Evolutionary conservation across 2,797 vertebrate genomes (phyloP).

Genomic region (Etheostoma perlongum): DNA sequence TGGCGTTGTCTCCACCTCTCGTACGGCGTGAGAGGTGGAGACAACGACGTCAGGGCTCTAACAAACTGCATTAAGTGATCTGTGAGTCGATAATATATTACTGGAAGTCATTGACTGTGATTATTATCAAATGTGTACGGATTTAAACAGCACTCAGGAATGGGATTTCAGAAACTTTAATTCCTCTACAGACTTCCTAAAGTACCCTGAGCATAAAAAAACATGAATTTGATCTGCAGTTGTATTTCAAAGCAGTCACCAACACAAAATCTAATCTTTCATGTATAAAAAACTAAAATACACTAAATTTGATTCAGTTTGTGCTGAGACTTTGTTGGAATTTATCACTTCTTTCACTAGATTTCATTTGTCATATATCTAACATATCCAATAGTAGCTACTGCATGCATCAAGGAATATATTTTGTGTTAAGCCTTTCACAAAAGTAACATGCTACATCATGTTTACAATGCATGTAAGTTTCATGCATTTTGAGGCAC

Average conservation of each 20-base stretch:
- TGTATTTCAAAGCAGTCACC: neutral
- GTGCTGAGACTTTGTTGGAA: neutral
- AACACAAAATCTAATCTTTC: neutral
- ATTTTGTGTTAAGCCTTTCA: neutral
- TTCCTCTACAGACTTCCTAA: neutral
- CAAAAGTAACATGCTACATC: neutral
- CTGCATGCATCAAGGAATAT: neutral
- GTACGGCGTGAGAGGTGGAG: no score
- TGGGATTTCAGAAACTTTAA: neutral
- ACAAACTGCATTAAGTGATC: neutral
- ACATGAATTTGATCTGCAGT: neutral
- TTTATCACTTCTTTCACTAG: neutral
- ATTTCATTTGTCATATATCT: neutral
- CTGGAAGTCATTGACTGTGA: no score
- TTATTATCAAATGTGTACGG: neutral
- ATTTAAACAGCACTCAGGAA: neutral
- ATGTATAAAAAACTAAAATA: neutral
- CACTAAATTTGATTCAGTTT: neutral
- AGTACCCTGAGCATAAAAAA: neutral
- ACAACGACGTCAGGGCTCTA: neutral
- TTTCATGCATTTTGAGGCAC: neutral
- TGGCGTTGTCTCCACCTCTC: neutral
- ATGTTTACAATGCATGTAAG: no score
- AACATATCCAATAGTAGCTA: neutral
- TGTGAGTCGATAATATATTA: neutral